A percentile compares a stretch with the other conserved stretches of the same genome.
These are phyloP conservation scores for Aptenodytes patagonicus DNA, from an alignment of 2,113 vertebrate species.

Conservation along the genomic window DNA sequence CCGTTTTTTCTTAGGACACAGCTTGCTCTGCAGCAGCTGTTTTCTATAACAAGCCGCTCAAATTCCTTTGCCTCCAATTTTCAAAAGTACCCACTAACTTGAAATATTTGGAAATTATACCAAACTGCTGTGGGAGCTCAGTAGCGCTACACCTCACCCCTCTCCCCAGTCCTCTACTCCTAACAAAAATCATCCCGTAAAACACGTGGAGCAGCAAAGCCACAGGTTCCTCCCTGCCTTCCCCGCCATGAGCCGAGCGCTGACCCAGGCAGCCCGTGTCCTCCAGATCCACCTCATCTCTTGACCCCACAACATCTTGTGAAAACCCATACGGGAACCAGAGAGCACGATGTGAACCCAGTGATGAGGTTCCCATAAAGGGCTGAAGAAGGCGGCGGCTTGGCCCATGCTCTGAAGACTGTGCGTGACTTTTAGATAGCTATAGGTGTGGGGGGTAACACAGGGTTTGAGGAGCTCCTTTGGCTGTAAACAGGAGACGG, in stretches of 20 bases:
- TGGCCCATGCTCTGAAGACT: not conserved
- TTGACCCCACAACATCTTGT: not conserved
- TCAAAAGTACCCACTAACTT: not conserved
- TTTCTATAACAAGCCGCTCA: not conserved
- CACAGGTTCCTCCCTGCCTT: fast-evolving
- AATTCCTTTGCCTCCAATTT: slow-evolving; percentile 11
- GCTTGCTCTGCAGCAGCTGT: slow-evolving; percentile 25
- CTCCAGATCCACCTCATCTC: not conserved
- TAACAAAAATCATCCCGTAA: not conserved
- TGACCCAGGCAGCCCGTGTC: not conserved
- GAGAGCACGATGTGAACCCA: not conserved
- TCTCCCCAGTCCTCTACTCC: not conserved
- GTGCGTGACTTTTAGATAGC: not conserved
- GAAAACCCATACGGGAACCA: not conserved
- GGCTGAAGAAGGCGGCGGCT: not conserved
- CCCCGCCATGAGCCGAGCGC: fast-evolving
- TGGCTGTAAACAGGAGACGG: not conserved
- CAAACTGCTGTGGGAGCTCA: not conserved
- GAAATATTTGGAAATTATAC: not conserved
- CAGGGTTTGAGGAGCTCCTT: not conserved
- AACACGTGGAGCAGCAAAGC: not conserved
- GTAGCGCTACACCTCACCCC: fast-evolving
- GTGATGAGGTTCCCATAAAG: fast-evolving
- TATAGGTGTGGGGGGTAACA: not conserved
- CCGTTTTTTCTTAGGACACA: not conserved